Evolutionary conservation across 2,797 vertebrate species (phyloP).

Genomic region (Thamnophis elegans): DNA sequence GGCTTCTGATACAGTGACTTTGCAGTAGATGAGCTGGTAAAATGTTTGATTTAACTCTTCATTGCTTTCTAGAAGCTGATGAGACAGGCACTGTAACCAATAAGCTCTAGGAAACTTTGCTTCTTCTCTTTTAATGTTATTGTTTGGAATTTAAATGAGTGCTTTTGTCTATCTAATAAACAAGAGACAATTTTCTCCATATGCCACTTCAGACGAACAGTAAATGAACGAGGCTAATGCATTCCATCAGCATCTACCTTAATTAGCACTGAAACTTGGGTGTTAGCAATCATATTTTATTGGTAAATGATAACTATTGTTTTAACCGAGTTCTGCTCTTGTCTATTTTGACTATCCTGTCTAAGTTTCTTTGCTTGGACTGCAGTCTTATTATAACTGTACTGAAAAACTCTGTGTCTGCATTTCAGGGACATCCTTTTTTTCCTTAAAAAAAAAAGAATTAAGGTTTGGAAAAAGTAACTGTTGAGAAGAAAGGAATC

Average conservation of each 20-base stretch:
- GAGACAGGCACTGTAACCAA: constrained; percentile 59
- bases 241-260: constrained; percentile 53
- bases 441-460: constrained; percentile 53
- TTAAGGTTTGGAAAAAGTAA: constrained; percentile 31
- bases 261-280: constrained; percentile 59
- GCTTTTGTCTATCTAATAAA: constrained; percentile 60
- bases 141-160: constrained; percentile 62
- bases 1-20: constrained; percentile 79
- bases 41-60: constrained; percentile 77
- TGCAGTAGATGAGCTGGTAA: constrained; percentile 75
- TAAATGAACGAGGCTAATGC: constrained; percentile 59
- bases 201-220: constrained; percentile 60
- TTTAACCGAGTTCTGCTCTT: constrained; percentile 69
- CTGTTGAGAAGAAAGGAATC: constrained; percentile 21
- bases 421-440: constrained; percentile 61
- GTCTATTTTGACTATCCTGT: constrained; percentile 65
- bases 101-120: constrained; percentile 65
- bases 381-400: constrained; percentile 70
- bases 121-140: constrained; percentile 52
- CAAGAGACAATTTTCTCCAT: constrained; percentile 64
- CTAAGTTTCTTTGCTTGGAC: constrained; percentile 71
- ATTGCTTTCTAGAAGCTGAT: constrained; percentile 65
- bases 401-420: constrained; percentile 55
- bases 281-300: constrained; percentile 70
- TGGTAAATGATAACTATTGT: constrained; percentile 56